Evolutionary conservation across 2,797 vertebrate species (phyloP).

Genomic region (Antennarius maculatus): DNA sequence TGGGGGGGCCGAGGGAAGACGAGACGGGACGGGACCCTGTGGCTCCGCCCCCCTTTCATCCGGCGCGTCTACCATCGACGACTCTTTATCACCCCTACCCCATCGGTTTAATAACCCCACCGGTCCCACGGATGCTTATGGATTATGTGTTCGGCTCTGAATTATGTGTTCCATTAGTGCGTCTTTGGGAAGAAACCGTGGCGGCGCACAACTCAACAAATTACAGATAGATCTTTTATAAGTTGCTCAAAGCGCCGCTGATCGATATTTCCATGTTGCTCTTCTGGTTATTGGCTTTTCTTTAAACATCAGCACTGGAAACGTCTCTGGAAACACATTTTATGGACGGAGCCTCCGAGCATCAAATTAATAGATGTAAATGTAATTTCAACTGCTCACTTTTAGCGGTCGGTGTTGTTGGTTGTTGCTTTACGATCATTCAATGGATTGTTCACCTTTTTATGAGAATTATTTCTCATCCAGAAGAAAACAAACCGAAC

Average conservation of each 20-base stretch:
- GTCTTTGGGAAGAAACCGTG: not conserved
- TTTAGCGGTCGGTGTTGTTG: not conserved
- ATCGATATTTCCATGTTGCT: not conserved
- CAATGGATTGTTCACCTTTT: not conserved
- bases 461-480: not conserved
- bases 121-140: not conserved
- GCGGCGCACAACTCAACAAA: not conserved
- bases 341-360: not conserved
- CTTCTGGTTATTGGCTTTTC: not conserved
- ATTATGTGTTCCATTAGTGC: not conserved
- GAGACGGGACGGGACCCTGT: constrained; percentile 25
- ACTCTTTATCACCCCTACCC: constrained; percentile 35
- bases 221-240: not conserved
- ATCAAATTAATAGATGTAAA: not conserved
- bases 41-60: constrained; percentile 29
- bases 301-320: not conserved
- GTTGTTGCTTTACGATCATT: not conserved
- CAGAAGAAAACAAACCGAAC: too few relatives aligned
- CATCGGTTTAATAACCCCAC: constrained; percentile 7
- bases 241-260: not conserved
- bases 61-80: constrained; percentile 19
- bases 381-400: not conserved
- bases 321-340: not conserved
- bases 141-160: not conserved
- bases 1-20: constrained; percentile 18